Conservation (phyloP, 2,888 invertebrate species). For the Oegoconia quadripuncta region DNA sequence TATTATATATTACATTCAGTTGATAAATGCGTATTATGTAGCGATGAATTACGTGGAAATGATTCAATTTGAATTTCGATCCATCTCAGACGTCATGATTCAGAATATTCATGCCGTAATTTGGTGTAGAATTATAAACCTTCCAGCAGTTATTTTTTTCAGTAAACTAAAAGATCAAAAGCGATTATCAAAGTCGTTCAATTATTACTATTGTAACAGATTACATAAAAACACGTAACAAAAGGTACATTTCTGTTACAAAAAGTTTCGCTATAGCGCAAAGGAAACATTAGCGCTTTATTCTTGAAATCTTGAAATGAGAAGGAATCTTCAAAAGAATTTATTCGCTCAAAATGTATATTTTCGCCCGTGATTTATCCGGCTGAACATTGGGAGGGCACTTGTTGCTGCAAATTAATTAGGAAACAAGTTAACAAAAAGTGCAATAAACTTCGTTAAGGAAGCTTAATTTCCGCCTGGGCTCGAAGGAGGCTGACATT, state of each 20-base stretch:
- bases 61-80: no score
- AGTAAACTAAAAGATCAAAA: slow-evolving; percentile 29
- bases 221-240: slow-evolving; percentile 22
- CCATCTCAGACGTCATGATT: no score
- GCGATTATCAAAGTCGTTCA: slow-evolving; percentile 38
- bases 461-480: slow-evolving; percentile 63
- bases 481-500: slow-evolving; percentile 56
- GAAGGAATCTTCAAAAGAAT: slow-evolving; percentile 19
- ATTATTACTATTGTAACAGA: slow-evolving; percentile 20
- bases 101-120: no score
- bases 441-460: slow-evolving; percentile 66
- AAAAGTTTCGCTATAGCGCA: slow-evolving; percentile 29
- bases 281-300: slow-evolving; percentile 30
- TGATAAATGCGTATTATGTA: no score
- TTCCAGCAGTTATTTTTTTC: no score
- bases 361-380: slow-evolving; percentile 31
- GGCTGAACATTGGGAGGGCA: slow-evolving; percentile 34
- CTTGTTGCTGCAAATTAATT: slow-evolving; percentile 71
- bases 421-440: slow-evolving; percentile 69
- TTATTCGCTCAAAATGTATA: slow-evolving; percentile 22
- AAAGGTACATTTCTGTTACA: slow-evolving; percentile 36
- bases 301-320: slow-evolving; percentile 27
- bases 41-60: no score
- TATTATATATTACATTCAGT: no score
- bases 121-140: neutral